Evolutionary conservation across 2,113 vertebrate species (phyloP), one percentile per base, ranked within the genome.

Genomic region (Sapajus apella): DNA sequence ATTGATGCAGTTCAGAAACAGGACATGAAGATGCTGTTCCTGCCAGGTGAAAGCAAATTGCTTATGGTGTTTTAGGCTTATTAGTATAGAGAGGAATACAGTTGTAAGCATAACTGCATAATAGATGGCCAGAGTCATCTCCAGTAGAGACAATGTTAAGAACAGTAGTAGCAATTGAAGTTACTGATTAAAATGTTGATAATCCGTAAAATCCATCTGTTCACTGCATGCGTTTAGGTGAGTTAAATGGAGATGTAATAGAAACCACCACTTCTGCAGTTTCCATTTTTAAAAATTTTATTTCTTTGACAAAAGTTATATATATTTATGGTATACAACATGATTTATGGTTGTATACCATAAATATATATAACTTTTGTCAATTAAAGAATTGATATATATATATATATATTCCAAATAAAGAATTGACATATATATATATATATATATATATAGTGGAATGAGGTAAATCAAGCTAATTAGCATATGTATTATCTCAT

Each of bases 241-340:
- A 88, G 37, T 85, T 89, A 75, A 87, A 75, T 27, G 56, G 56
- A 35, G 21, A 81, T 11, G 8, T 66, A 85, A 47, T n/a, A 75
- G 40, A 94, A 95, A 79, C 70, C 76, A 92, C 16, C 12, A 80
- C n/a, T 47, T 16, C 43, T 77, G 43, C 2, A 43, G 23, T 79
- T 94, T 95, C 93, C 32, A 73, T 66, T 95, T 85, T 56, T 30
- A 64, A 16, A 56, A 79, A 77, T 37, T 79, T 95, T 79, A 84
- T 37, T 68, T 94, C 27, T 84, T 70, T 95, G 32, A 37, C 50
- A 90, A 79, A 56, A 82, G 45, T 55, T 45, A 6, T 73, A 58
- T 7, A 8, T 73, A 82, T 27, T 70, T 52, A n/a, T 27, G 2
- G 1, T 14, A 47, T 61, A 37, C 16, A 92, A 47, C 66, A 18